Base-by-base conservation (phyloP, 2,113 vertebrate species). In the Serilophus lunatus region DNA sequence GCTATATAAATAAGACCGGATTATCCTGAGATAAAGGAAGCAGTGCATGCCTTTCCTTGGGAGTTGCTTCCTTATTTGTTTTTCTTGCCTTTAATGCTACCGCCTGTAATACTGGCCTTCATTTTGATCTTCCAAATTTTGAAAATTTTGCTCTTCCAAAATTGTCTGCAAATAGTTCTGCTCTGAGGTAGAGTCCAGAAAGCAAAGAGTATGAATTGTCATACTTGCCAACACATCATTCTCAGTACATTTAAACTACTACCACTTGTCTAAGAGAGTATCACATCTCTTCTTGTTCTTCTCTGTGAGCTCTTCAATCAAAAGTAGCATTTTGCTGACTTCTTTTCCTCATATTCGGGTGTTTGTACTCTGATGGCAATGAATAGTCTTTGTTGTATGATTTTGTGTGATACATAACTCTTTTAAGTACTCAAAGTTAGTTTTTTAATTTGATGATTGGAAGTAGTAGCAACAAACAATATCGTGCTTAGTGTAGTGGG, bases 221-320 rank as follows among this genome's bases (percentile, higher is more conserved):
- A 38, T 16, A 26, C 9, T 57, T 88, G 50, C 22, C 10, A 15
- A 59, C 0, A 0, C 2, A 0, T 64, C 17, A 3, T 54, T 78
- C 26, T 60, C 68, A 13, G 10, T 44, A 56, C 1, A 0, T 44
- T 40, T 44, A 75, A 44, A 24, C 13, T 33, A 7, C 74, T 86
- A 25, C 33, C 1, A 3, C 11, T 49, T 60, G 16, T 22, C 7
- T 64, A 60, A 74, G 31, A 60, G 33, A 60, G 2, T 28, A 57
- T 59, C 22, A 25, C 64, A 42, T 61, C 15, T 66, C 22, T 47
- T 69, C 10, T 68, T 63, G 13, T 8, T 64, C 35, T 69, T 74
- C 24, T 54, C 26, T 56, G 25, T 29, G 40, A 78, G 47, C 24
- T 80, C 44, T 72, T 45, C 18, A 18, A 4, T 69, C 24, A 44